Evolutionary conservation across 1,140 invertebrate species (phyloP).

Genomic region (Trichoplusia ni): DNA sequence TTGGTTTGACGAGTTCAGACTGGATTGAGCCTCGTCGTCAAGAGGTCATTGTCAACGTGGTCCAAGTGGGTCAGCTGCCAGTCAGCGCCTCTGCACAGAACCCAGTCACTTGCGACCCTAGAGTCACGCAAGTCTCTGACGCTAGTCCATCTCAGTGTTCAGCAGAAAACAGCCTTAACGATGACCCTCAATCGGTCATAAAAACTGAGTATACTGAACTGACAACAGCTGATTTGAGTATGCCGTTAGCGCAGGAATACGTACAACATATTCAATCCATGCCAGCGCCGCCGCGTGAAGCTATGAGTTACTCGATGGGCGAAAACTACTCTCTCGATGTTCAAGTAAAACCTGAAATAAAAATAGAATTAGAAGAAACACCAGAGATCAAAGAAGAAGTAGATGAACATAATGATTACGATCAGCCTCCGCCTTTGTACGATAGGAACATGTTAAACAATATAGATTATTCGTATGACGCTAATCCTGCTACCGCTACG

Average conservation of each 20-base stretch:
- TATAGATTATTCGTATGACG: constrained; percentile 55
- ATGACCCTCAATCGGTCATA: constrained; percentile 56
- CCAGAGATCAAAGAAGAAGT: constrained; percentile 52
- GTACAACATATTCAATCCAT: constrained; percentile 44
- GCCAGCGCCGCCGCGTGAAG: constrained; percentile 43
- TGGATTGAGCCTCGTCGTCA: constrained; percentile 58
- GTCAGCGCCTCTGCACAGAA: constrained; percentile 77
- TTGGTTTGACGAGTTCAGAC: constrained; percentile 56
- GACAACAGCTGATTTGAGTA: constrained; percentile 68
- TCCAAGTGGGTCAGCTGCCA: constrained; percentile 76
- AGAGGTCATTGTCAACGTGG: constrained; percentile 67
- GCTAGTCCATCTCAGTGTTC: constrained; percentile 73
- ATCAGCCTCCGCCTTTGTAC: constrained; percentile 42
- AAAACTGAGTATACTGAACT: constrained; percentile 75
- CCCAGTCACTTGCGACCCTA: constrained; percentile 73
- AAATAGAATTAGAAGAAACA: constrained; percentile 60
- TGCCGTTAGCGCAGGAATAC: constrained; percentile 64
- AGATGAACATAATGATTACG: constrained; percentile 42
- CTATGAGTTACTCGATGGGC: constrained; percentile 44
- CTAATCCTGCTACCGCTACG: constrained; percentile 37
- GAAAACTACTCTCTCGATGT: constrained; percentile 63
- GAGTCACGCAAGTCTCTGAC: constrained; percentile 72
- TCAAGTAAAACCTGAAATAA: constrained; percentile 57
- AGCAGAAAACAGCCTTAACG: constrained; percentile 60
- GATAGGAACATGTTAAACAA: constrained; percentile 50